A percentile compares a stretch with the other conserved stretches of the same genome.
These are phyloP conservation scores for Limnephilus auricula DNA, from an alignment of 2,888 invertebrate species.

Conservation along the genomic window DNA sequence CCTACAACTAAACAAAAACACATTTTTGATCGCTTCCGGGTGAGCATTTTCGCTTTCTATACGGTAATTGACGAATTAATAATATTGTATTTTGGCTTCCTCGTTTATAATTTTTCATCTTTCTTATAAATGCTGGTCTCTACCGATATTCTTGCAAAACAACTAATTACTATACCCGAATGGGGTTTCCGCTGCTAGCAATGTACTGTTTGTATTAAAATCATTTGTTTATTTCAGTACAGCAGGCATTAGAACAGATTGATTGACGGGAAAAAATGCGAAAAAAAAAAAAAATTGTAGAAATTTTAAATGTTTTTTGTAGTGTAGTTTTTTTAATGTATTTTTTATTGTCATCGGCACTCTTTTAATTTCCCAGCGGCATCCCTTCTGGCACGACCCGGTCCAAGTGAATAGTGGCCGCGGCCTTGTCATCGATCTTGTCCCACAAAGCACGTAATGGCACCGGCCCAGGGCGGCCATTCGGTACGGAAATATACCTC, in stretches of 20 bases:
- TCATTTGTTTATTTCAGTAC: not conserved
- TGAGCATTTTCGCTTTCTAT: too few relatives aligned
- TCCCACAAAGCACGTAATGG: conserved; percentile 62
- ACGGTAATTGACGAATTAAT: too few relatives aligned
- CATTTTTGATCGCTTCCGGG: too few relatives aligned
- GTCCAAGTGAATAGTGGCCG: conserved; percentile 8
- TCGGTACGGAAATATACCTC: conserved; percentile 58
- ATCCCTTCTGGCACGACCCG: conserved; percentile 49
- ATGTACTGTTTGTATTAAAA: not conserved
- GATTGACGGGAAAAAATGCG: not conserved
- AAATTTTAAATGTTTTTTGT: not conserved
- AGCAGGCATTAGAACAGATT: not conserved
- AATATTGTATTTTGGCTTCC: too few relatives aligned
- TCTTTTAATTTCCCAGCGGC: conserved; percentile 14
- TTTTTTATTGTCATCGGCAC: not conserved
- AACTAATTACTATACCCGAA: too few relatives aligned
- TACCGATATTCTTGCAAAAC: too few relatives aligned
- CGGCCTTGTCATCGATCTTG: conserved; percentile 58
- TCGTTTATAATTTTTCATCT: too few relatives aligned
- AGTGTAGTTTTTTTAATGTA: not conserved
- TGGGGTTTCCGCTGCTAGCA: too few relatives aligned
- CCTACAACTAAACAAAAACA: too few relatives aligned
- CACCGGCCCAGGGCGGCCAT: conserved; percentile 53
- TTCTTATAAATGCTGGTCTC: too few relatives aligned
- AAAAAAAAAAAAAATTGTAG: not conserved